These are phyloP conservation scores for Chiloscyllium punctatum DNA, from an alignment of 2,797 vertebrate species.

Conservation along the genomic window DNA sequence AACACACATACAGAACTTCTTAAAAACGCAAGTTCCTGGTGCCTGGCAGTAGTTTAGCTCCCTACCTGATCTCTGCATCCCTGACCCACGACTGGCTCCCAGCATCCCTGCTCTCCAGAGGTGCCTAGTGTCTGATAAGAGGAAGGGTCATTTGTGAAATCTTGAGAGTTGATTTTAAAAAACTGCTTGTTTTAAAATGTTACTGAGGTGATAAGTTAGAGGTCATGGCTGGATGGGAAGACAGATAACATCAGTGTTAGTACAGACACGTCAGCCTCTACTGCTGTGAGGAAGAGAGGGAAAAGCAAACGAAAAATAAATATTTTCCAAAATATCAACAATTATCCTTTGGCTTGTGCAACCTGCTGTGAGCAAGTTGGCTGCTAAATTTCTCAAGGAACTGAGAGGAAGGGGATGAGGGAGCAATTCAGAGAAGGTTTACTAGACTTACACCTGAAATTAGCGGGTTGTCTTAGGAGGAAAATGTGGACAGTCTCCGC, in stretches of 20 bases:
- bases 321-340: neutral
- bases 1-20: neutral
- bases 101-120: neutral
- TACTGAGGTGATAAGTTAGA: neutral
- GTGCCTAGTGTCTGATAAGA: neutral
- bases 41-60: neutral
- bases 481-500: no score
- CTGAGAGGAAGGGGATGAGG: neutral
- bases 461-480: no score
- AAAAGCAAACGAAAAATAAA: neutral
- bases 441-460: no score
- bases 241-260: neutral
- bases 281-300: neutral
- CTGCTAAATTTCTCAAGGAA: neutral
- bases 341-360: neutral
- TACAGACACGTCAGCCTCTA: neutral
- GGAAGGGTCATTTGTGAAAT: neutral
- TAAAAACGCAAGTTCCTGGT: neutral
- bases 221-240: neutral
- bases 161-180: neutral
- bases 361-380: neutral
- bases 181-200: neutral
- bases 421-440: neutral
- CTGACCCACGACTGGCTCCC: neutral
- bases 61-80: slow-evolving; percentile 14